Evolutionary conservation across 2,113 vertebrate species (phyloP), one percentile per base, ranked within the genome.

Genomic region (Mesoclemmys tuberculata): DNA sequence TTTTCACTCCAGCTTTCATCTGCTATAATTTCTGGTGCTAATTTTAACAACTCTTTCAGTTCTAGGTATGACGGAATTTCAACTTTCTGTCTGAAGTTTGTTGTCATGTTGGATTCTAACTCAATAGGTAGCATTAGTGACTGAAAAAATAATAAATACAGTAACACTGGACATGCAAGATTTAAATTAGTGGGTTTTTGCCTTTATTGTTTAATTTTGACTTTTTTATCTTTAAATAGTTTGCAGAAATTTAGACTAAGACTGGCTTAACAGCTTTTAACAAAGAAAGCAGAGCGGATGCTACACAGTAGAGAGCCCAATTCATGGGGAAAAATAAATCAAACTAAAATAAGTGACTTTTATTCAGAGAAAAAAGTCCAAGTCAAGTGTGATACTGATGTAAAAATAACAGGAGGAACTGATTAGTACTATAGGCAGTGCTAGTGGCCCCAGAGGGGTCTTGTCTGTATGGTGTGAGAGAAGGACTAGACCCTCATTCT

Each of bases 71-170:
- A 94, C 51, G 88, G 92, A 95, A 51, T 91, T 61, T 85, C 92
- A 92, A 16, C 54, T 91, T 94, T 85, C 96, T 92, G 91, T 58
- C 75, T 90, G n/a, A 55, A 19, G 1, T 14, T 90, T 82, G 82
- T 48, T 78, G 80, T 11, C 90, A 90, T 87, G 89, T 79, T n/a
- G 6, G 90, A 95, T 87, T 97, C 90, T 92, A 88, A 93, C 5
- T 88, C 86, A 93, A 94, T 2, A 88, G 94, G 91, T 77, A 98
- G 93, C 94, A 92, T 11, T 82, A 96, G 92, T 80, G 95, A 79
- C 98, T 98, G 92, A 93, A 97, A 98, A 87, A 97, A 93, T 41
- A 92, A 94, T 31, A 92, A 82, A 82, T 46, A 88, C 71, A 90
- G 85, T 27, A 96, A 7, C 90, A 86, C 74, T 2, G 1, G 41